A percentile compares a stretch with the other conserved stretches of the same genome.
Evolutionary conservation across 2,797 vertebrate genomes (phyloP).

Genomic region (Cercopithecus petaurista): DNA sequence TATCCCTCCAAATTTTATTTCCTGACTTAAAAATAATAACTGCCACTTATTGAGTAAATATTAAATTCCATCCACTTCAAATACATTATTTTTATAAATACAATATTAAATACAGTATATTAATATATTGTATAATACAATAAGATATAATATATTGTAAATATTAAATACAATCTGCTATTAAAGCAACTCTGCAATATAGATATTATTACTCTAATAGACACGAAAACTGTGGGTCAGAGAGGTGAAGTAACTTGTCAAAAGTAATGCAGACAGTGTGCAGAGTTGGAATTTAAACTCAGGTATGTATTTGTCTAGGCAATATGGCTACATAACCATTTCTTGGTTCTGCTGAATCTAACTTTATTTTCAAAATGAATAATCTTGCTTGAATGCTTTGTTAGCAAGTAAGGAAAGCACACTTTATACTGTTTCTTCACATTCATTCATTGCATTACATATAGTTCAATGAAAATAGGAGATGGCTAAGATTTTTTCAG

Average conservation of each 20-base stretch:
- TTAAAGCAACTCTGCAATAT: not conserved
- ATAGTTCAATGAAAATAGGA: slow-evolving; percentile 74
- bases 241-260: slow-evolving; percentile 3
- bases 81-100: not conserved
- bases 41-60: not conserved
- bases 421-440: slow-evolving; percentile 20
- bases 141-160: not conserved
- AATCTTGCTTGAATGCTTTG: slow-evolving; percentile 52
- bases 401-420: slow-evolving; percentile 45
- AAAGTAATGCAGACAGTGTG: not conserved
- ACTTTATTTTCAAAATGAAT: slow-evolving; percentile 58
- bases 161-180: not conserved
- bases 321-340: not conserved
- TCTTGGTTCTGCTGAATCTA: slow-evolving; percentile 29
- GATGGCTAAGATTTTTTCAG: slow-evolving; percentile 81
- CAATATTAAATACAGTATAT: not conserved
- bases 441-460: slow-evolving; percentile 71
- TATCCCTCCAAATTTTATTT: slow-evolving; percentile 21
- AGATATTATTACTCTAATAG: not conserved
- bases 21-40: slow-evolving; percentile 16
- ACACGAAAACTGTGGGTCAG: not conserved
- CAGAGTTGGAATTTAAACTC: not conserved
- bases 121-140: not conserved
- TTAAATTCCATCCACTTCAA: slow-evolving; percentile 38
- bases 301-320: not conserved